phyloP scores from a whole-genome alignment of 1,140 invertebrate species.

The Thereuonema tuberculata region DNA sequence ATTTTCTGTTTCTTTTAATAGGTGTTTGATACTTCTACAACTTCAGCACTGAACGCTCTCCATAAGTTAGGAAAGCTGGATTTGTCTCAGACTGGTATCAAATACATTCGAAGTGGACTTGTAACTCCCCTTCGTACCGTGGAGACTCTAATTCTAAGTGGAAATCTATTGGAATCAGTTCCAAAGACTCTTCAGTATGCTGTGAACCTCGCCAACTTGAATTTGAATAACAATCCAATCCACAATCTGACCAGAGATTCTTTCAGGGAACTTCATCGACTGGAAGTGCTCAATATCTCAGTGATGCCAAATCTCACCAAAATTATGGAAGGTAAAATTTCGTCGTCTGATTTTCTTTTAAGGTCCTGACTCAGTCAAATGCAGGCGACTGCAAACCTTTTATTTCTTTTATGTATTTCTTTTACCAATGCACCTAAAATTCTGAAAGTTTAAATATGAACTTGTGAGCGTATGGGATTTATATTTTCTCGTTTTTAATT shows the following conservation, averaged over 20 bases:
- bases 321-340: not conserved
- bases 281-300: not conserved
- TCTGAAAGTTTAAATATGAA: too few relatives aligned
- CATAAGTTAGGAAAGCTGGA: not conserved
- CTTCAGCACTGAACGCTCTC: not conserved
- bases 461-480: too few relatives aligned
- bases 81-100: not conserved
- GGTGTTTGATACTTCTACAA: too few relatives aligned
- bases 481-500: too few relatives aligned
- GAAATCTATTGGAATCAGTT: not conserved
- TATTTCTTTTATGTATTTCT: too few relatives aligned
- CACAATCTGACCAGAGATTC: not conserved
- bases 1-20: too few relatives aligned
- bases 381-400: too few relatives aligned
- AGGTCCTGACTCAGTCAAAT: not conserved
- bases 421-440: too few relatives aligned
- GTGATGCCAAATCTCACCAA: not conserved
- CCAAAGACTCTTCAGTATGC: not conserved
- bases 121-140: not conserved
- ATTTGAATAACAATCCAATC: not conserved
- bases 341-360: not conserved
- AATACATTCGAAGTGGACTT: not conserved
- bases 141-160: not conserved
- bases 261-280: not conserved
- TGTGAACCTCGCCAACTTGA: not conserved